phyloP scores from a whole-genome alignment of 2,888 invertebrate genomes.

The Pilophorus perplexus region DNA sequence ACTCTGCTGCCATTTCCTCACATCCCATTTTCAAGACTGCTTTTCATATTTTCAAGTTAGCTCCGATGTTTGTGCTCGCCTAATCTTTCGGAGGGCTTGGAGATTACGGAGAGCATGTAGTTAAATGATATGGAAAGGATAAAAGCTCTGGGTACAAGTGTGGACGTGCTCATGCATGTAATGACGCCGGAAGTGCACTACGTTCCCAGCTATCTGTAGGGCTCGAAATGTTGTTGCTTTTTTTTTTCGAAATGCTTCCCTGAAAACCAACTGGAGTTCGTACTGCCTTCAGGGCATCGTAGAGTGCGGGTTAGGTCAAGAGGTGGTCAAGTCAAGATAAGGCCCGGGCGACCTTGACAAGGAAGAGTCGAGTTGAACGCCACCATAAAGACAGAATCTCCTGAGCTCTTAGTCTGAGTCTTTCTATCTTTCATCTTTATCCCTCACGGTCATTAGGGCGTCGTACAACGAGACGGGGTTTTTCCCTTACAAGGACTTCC shows the following conservation, averaged over 20 bases:
- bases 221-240: neutral
- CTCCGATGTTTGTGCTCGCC: too few relatives aligned
- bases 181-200: conserved; percentile 22
- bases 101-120: conserved; percentile 11
- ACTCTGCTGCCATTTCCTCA: too few relatives aligned
- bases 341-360: conserved; percentile 34
- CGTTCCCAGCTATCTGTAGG: too few relatives aligned
- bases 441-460: too few relatives aligned
- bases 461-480: too few relatives aligned
- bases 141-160: conserved; percentile 24
- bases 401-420: too few relatives aligned
- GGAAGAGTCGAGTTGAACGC: conserved; percentile 34
- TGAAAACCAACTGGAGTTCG: neutral
- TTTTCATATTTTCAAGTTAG: too few relatives aligned
- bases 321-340: conserved; percentile 37
- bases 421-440: too few relatives aligned
- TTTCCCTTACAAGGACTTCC: too few relatives aligned
- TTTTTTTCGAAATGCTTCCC: neutral
- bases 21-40: too few relatives aligned
- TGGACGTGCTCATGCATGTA: conserved; percentile 33
- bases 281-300: neutral
- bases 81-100: too few relatives aligned
- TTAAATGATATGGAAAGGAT: conserved; percentile 37
- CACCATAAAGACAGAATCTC: conserved; percentile 28
- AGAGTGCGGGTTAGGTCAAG: neutral